Percentiles rank a stretch among this genome's conserved stretches.
phyloP scores from a whole-genome alignment of 2,888 invertebrate species.

The Lochmaea crataegi region DNA sequence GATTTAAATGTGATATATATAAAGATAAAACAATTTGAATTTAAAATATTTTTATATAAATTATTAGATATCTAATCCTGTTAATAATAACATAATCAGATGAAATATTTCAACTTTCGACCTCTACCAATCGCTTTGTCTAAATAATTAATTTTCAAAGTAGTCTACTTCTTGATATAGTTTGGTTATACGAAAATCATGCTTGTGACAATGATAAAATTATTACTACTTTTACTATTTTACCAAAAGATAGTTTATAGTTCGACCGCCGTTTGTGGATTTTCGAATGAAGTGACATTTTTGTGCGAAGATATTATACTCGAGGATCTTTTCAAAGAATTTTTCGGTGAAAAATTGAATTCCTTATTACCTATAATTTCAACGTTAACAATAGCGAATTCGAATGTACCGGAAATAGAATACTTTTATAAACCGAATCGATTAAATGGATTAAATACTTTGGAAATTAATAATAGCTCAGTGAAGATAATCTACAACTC shows the following conservation, averaged over 20 bases:
- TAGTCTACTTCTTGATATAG: too few relatives aligned
- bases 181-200: not conserved
- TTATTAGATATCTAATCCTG: too few relatives aligned
- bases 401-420: conserved; percentile 12
- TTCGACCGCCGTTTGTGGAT: not conserved
- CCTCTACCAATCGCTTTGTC: too few relatives aligned
- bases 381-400: conserved; percentile 12
- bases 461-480: conserved; percentile 16
- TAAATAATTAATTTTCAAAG: too few relatives aligned
- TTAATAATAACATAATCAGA: too few relatives aligned
- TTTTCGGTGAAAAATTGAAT: conserved; percentile 15
- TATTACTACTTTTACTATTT: not conserved
- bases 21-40: too few relatives aligned
- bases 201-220: not conserved
- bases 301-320: conserved; percentile 13
- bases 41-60: too few relatives aligned
- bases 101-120: too few relatives aligned
- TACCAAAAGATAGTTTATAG: not conserved
- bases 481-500: not conserved
- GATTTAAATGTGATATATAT: too few relatives aligned
- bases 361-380: not conserved
- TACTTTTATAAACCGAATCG: conserved; percentile 13
- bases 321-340: conserved; percentile 21
- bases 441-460: not conserved
- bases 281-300: not conserved